These are phyloP conservation scores for Anthopleura sola DNA, from an alignment of 64 coral and sea anemone species.

Conservation along the genomic window DNA sequence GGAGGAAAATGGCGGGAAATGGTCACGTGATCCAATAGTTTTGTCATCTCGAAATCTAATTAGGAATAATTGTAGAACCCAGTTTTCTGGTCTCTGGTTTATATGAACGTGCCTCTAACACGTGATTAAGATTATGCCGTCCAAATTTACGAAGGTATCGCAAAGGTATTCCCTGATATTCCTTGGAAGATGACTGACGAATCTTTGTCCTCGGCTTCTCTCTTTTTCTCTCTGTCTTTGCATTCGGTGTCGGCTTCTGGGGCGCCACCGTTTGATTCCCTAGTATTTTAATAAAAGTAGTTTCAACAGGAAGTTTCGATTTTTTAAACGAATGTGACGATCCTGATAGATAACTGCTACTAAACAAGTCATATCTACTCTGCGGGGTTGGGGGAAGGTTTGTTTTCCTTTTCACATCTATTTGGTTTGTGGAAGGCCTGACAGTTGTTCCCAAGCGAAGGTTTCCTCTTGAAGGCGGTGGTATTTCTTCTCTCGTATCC, in stretches of 20 bases:
- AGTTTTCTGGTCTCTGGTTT: constrained; percentile 45
- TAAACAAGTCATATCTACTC: constrained; percentile 25
- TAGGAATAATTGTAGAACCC: constrained; percentile 35
- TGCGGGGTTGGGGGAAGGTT: not conserved
- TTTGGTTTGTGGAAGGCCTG: not conserved
- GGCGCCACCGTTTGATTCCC: constrained; percentile 44
- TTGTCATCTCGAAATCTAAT: not conserved
- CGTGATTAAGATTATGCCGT: constrained; percentile 44
- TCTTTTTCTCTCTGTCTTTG: not conserved
- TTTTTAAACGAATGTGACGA: not conserved
- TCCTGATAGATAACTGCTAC: not conserved
- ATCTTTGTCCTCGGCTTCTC: not conserved
- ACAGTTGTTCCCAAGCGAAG: constrained; percentile 40
- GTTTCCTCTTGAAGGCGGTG: constrained; percentile 16
- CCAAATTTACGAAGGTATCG: constrained; percentile 45
- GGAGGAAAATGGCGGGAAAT: too few species aligned
- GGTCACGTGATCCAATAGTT: too few species aligned
- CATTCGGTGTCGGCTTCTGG: not conserved
- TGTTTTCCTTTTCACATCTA: not conserved
- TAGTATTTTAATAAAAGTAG: constrained; percentile 45
- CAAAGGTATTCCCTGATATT: constrained; percentile 32
- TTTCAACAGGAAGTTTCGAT: constrained; percentile 14
- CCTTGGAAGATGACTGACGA: not conserved
- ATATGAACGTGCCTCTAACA: constrained; percentile 54
- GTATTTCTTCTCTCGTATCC: not conserved